These are phyloP conservation scores for Dermolepida albohirtum DNA, from an alignment of 2,888 invertebrate species.

Conservation along the genomic window DNA sequence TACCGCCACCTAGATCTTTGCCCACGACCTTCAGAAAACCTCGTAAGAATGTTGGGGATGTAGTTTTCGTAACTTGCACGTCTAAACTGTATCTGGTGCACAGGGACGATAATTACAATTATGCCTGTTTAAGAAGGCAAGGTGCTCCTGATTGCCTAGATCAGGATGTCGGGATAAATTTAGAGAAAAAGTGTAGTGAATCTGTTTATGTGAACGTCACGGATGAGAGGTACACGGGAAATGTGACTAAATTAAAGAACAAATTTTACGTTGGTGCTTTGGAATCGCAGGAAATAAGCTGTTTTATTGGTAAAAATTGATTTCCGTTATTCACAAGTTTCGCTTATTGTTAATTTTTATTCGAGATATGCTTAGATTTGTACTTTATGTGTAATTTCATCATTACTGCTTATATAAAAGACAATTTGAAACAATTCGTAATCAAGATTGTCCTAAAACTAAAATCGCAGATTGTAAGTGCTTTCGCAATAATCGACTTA, in stretches of 20 bases:
- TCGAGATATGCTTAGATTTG: neutral
- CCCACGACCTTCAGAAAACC: conserved; percentile 67
- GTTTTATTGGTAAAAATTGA: conserved; percentile 60
- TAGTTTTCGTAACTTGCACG: conserved; percentile 71
- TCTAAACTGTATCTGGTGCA: conserved; percentile 68
- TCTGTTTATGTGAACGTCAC: conserved; percentile 32
- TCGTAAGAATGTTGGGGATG: conserved; percentile 72
- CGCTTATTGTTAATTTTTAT: conserved; percentile 1
- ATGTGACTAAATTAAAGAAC: conserved; percentile 57
- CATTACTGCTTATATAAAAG: too few species aligned
- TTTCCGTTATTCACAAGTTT: conserved; percentile 3
- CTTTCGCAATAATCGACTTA: too few species aligned
- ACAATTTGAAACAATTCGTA: too few species aligned
- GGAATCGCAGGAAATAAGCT: conserved; percentile 62
- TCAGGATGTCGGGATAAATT: neutral
- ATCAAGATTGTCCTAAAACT: too few species aligned
- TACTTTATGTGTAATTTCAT: too few species aligned
- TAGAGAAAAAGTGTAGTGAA: conserved; percentile 15
- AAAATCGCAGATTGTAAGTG: too few species aligned
- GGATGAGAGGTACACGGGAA: conserved; percentile 52
- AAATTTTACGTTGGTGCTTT: conserved; percentile 58
- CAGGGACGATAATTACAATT: conserved; percentile 47
- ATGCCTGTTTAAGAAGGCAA: conserved; percentile 32
- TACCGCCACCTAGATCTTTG: conserved; percentile 64
- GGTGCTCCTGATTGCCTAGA: neutral